Percentiles rank a stretch among this genome's conserved stretches.
Conservation (phyloP, 2,888 invertebrate species). For the Melinopterus prodromus region DNA sequence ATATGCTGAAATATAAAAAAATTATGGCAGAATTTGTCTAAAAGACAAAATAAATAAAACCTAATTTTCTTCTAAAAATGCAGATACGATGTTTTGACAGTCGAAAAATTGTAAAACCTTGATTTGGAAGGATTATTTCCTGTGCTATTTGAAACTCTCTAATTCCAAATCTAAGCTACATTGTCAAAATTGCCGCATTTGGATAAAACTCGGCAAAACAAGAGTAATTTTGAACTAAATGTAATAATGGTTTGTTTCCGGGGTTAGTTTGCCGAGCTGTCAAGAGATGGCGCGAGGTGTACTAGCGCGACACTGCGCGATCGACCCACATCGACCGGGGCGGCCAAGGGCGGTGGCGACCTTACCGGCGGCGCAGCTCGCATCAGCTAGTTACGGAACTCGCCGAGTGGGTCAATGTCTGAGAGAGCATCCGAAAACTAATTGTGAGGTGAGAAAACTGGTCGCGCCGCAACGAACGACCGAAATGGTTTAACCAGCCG, state of each 20-base stretch:
- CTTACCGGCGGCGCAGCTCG: slow-evolving; percentile 30
- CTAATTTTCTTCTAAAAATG: too few species aligned
- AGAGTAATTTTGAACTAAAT: neutral
- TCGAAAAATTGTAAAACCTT: too few species aligned
- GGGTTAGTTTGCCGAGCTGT: neutral
- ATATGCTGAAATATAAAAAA: too few species aligned
- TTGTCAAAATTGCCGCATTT: too few species aligned
- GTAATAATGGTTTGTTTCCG: neutral
- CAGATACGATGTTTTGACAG: too few species aligned
- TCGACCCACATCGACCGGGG: neutral
- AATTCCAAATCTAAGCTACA: too few species aligned
- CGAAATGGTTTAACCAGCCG: slow-evolving; percentile 66
- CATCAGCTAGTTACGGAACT: slow-evolving; percentile 33
- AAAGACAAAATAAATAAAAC: too few species aligned
- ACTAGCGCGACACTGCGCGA: neutral
- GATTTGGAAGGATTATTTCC: too few species aligned
- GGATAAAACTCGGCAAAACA: too few species aligned
- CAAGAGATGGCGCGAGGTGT: neutral
- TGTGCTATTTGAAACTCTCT: too few species aligned
- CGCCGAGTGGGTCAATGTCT: slow-evolving; percentile 75
- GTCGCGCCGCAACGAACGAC: slow-evolving; percentile 60
- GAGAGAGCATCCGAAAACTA: slow-evolving; percentile 66
- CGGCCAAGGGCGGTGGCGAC: slow-evolving; percentile 10
- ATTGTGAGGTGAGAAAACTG: slow-evolving; percentile 63
- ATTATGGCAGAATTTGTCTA: too few species aligned